Evolutionary conservation across 2,113 vertebrate genomes (phyloP), one percentile per base, ranked within the genome.

Genomic region (Enhydra lutris): DNA sequence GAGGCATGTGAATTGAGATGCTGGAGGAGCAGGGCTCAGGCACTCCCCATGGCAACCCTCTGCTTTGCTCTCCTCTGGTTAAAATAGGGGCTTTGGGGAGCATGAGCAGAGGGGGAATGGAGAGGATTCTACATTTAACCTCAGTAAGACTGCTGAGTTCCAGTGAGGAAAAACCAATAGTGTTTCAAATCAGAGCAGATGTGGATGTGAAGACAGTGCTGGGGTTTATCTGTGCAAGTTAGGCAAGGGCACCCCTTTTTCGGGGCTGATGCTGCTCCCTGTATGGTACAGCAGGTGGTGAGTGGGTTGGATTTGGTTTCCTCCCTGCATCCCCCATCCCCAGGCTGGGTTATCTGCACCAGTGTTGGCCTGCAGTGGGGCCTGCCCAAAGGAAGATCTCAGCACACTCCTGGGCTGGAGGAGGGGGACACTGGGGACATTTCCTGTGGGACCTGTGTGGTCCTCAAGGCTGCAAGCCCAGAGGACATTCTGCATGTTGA

Each of bases 51-150:
- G 24, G 67, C 34, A 61, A 1, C 34, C n/a, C 26, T 2, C 14
- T 39, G 1, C 24, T 52, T 82, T 10, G 29, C n/a, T 89, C 59
- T 57, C 6, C 45, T 18, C n/a, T 52, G 52, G 42, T 45, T 59
- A 18, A 34, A 34, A 10, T 2, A 0, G n/a, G 55, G 55, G n/a
- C 23, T 52, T 39, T 10, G 0, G 0, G 79, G 34, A 65, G 36
- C 18, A 18, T 0, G 1, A 3, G 17, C 34, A 24, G 13, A 55
- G 26, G 29, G 71, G 4, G 2, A 57, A 39, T 1, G 3, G 52
- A 14, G 29, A 63, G 45, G 59, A 69, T 24, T 89, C 59, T 29
- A 20, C 1, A 2, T 12, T 11, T n/a, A 79, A 74, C 17, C 61
- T 42, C 23, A 11, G 52, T 17, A 34, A 67, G 39, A n/a, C 11